Evolutionary conservation across 1,140 invertebrate species (phyloP).

Genomic region (Drosophila insularis): DNA sequence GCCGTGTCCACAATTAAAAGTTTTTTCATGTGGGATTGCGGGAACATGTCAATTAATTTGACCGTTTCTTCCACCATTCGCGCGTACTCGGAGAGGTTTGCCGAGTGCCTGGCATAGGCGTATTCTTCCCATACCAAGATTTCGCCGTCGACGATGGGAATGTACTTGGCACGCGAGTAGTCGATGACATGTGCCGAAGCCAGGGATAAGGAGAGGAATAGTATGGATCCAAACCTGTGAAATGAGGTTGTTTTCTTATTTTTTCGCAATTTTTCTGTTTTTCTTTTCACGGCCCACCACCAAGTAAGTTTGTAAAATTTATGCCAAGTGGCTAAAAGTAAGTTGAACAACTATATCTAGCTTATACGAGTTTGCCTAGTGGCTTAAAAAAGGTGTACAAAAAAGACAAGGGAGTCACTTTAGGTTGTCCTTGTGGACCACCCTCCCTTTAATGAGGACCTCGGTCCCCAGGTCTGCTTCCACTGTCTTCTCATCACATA

Average conservation of each 20-base stretch:
- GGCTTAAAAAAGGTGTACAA: no score
- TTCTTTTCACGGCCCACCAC: neutral
- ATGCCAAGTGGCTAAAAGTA: neutral
- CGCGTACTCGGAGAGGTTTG: neutral
- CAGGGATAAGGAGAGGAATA: conserved; percentile 1
- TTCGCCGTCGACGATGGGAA: conserved; percentile 10
- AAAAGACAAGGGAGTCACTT: no score
- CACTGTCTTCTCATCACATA: no score
- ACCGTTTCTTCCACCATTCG: conserved; percentile 4
- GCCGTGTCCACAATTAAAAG: neutral
- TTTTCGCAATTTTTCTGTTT: neutral
- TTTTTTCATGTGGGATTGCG: neutral
- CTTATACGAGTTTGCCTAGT: conserved; percentile 1
- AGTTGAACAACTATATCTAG: neutral
- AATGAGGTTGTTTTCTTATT: neutral
- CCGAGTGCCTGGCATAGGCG: neutral
- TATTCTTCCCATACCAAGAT: neutral
- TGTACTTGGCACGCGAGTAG: conserved; percentile 18
- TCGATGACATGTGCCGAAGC: conserved; percentile 14
- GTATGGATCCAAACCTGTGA: conserved; percentile 3
- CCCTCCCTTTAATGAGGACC: no score
- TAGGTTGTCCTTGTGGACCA: no score
- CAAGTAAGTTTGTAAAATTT: neutral
- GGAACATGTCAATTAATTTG: conserved; percentile 7
- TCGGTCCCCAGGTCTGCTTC: no score